A percentile compares a stretch with the other conserved stretches of the same genome.
Conservation (phyloP, 2,888 invertebrate genomes). For the Biston betularia region DNA sequence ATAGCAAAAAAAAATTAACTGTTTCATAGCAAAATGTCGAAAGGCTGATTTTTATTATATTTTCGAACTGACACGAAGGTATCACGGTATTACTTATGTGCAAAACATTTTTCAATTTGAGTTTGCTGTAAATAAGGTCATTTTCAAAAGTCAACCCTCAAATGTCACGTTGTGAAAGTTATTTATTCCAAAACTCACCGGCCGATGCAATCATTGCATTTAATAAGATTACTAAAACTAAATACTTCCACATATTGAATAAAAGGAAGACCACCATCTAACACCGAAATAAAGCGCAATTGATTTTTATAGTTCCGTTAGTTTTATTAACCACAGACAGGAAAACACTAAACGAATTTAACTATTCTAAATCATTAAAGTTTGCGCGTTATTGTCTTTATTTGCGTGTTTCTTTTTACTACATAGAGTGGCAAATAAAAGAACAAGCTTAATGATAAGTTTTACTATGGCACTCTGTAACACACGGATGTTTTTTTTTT, state of each 20-base stretch:
- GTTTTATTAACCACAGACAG: constrained; percentile 18
- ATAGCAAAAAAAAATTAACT: too few species aligned
- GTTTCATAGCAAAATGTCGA: too few species aligned
- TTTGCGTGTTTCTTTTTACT: not conserved
- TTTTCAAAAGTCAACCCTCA: too few species aligned
- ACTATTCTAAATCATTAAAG: constrained; percentile 1
- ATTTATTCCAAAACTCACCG: not conserved
- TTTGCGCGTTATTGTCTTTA: not conserved
- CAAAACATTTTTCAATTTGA: too few species aligned
- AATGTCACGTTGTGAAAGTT: not conserved
- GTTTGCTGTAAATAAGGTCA: too few species aligned
- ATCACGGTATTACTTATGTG: too few species aligned
- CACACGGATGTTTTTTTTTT: too few species aligned
- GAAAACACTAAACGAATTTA: constrained; percentile 7
- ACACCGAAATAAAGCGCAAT: not conserved
- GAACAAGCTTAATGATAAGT: too few species aligned
- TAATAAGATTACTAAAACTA: constrained; percentile 12
- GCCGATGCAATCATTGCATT: not conserved
- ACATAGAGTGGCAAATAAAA: too few species aligned
- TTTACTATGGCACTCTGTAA: too few species aligned
- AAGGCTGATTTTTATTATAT: too few species aligned
- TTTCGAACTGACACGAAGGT: too few species aligned
- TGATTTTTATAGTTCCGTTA: constrained; percentile 14
- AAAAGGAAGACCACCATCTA: not conserved
- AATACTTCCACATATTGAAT: constrained; percentile 23